Conservation (phyloP, 2,797 vertebrate genomes). For the Tamandua tetradactyla region DNA sequence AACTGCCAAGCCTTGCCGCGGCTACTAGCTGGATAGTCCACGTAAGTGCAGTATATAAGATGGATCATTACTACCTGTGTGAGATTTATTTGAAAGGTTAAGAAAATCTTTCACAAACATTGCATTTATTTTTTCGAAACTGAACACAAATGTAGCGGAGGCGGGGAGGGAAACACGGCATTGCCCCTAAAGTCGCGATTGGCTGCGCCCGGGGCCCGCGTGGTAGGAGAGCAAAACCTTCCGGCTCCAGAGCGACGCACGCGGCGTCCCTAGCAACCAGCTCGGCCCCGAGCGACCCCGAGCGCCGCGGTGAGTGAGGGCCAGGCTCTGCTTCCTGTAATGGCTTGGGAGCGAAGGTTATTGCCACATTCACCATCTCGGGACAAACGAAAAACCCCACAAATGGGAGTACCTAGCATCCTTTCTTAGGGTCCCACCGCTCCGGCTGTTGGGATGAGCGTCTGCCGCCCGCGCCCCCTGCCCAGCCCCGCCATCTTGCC, state of each 20-base stretch:
- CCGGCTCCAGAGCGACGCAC: rapidly evolving
- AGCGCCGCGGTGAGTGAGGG: not conserved
- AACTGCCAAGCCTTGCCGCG: too few relatives aligned
- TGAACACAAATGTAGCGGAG: not conserved
- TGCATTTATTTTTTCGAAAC: not conserved
- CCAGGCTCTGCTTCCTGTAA: not conserved
- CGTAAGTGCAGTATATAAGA: not conserved
- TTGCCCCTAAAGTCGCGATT: not conserved
- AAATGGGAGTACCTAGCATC: not conserved
- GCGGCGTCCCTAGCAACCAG: constrained; percentile 68
- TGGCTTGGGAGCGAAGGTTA: not conserved
- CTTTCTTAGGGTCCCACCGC: not conserved
- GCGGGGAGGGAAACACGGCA: not conserved
- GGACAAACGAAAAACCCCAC: not conserved
- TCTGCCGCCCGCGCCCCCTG: rapidly evolving
- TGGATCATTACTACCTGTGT: not conserved
- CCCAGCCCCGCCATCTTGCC: rapidly evolving
- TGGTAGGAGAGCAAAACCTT: too few relatives aligned
- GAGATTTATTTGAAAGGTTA: not conserved
- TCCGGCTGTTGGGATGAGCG: not conserved
- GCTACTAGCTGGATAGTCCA: not conserved
- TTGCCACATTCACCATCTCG: rapidly evolving
- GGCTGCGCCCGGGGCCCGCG: not conserved
- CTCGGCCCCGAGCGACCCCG: rapidly evolving
- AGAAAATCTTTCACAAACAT: not conserved